Conservation (phyloP, 1,140 invertebrate genomes). For the Nasonia vitripennis region DNA sequence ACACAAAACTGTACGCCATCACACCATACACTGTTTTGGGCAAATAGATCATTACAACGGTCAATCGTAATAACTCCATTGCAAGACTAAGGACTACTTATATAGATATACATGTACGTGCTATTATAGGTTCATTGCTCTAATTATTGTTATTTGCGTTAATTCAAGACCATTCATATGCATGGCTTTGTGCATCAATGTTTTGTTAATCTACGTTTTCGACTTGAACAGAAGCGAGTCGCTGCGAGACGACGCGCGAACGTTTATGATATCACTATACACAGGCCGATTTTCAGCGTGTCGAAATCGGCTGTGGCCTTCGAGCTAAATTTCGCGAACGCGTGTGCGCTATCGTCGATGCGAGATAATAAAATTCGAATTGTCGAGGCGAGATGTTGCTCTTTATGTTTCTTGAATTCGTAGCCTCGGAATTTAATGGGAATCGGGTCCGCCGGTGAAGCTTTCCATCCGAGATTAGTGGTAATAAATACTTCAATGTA, state of each 20-base stretch:
- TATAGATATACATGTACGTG: neutral
- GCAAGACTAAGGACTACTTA: neutral
- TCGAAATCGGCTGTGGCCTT: too few relatives aligned
- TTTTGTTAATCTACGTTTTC: too few relatives aligned
- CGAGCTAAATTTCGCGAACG: too few relatives aligned
- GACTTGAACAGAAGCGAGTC: too few relatives aligned
- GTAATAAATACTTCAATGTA: neutral
- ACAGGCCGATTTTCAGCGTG: too few relatives aligned
- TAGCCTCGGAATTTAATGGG: neutral
- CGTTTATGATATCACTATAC: too few relatives aligned
- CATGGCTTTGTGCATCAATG: neutral
- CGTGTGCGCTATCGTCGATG: too few relatives aligned
- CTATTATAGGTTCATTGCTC: too few relatives aligned
- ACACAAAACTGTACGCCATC: neutral
- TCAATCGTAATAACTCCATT: neutral
- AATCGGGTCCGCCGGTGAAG: neutral
- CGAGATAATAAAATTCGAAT: neutral
- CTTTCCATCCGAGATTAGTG: neutral
- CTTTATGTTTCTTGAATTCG: neutral
- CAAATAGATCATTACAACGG: neutral
- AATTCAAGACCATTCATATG: neutral
- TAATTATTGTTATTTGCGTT: neutral
- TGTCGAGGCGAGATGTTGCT: neutral
- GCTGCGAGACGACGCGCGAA: too few relatives aligned
- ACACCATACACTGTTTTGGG: neutral